phyloP scores from a whole-genome alignment of 2,797 vertebrate genomes.

The Sebastes taczanowskii region DNA sequence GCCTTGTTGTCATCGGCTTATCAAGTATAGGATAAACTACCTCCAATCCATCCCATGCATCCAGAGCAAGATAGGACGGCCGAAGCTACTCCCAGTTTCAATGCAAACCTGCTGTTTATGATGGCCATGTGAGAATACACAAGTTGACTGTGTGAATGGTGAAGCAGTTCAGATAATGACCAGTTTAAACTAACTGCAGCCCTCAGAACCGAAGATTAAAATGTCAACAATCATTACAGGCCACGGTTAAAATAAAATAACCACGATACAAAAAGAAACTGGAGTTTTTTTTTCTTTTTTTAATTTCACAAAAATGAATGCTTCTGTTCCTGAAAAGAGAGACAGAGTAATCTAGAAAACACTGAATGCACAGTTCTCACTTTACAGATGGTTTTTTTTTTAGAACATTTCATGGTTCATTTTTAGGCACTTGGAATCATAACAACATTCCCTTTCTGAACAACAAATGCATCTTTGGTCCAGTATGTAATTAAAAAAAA shows the following conservation, averaged over 20 bases:
- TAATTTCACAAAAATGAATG: slow-evolving; percentile 83
- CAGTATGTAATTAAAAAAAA: slow-evolving; percentile 72
- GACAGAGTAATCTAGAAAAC: slow-evolving; percentile 76
- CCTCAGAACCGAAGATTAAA: slow-evolving; percentile 7
- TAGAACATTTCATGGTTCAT: slow-evolving; percentile 72
- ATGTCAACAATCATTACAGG: slow-evolving; percentile 30
- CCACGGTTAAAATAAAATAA: slow-evolving; percentile 53
- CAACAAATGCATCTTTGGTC: slow-evolving; percentile 83
- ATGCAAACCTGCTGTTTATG: slow-evolving; percentile 6
- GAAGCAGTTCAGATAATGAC: slow-evolving; percentile 24
- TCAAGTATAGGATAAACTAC: slow-evolving; percentile 38
- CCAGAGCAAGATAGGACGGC: neutral
- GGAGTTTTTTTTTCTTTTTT: slow-evolving; percentile 65
- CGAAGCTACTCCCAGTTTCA: neutral
- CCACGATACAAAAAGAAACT: slow-evolving; percentile 49
- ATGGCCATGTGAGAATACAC: slow-evolving; percentile 8
- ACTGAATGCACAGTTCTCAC: slow-evolving; percentile 72
- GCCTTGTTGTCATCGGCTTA: slow-evolving; percentile 41
- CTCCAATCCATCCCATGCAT: neutral
- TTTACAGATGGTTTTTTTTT: slow-evolving; percentile 60
- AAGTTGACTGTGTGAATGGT: neutral
- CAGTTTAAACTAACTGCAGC: slow-evolving; percentile 21
- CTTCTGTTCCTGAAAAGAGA: slow-evolving; percentile 79
- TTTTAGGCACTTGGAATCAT: slow-evolving; percentile 85
- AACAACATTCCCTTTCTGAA: slow-evolving; percentile 78